Percentiles rank a stretch among this genome's conserved stretches.
phyloP scores from a whole-genome alignment of 2,888 invertebrate species.

The Miltochrista miniata region DNA sequence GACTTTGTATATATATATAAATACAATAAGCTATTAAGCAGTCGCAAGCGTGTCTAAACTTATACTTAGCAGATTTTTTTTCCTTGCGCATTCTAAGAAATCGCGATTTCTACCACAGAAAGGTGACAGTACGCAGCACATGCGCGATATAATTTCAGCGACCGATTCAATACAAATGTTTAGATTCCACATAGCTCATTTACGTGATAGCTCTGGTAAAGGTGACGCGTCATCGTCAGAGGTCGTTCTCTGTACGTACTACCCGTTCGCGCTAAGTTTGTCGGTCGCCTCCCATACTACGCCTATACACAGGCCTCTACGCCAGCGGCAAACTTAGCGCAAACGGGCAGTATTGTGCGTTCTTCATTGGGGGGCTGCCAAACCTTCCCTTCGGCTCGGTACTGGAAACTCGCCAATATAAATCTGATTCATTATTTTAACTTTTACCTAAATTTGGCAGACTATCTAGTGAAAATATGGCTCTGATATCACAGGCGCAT shows the following conservation, averaged over 20 bases:
- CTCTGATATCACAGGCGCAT: not conserved
- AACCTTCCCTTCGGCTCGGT: conserved; percentile 16
- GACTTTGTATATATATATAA: no score
- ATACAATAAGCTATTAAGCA: no score
- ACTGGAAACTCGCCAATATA: conserved; percentile 43
- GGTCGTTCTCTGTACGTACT: conserved; percentile 20
- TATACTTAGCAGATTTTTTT: no score
- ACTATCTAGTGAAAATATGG: not conserved
- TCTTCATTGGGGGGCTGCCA: conserved; percentile 41
- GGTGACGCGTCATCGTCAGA: not conserved
- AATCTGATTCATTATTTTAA: conserved; percentile 31
- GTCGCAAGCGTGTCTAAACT: no score
- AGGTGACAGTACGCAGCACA: no score
- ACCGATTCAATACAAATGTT: not conserved
- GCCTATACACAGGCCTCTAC: no score
- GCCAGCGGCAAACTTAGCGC: no score
- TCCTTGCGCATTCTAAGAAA: no score
- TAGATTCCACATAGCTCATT: not conserved
- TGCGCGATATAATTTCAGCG: no score
- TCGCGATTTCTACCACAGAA: no score
- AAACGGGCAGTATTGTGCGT: conserved; percentile 16
- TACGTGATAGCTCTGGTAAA: not conserved
- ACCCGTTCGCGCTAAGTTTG: no score
- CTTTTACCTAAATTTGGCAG: conserved; percentile 38
- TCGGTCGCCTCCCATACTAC: no score